Percentiles rank a stretch among this genome's conserved stretches.
phyloP scores from a whole-genome alignment of 2,888 invertebrate species.

The Ichneumon xanthorius region DNA sequence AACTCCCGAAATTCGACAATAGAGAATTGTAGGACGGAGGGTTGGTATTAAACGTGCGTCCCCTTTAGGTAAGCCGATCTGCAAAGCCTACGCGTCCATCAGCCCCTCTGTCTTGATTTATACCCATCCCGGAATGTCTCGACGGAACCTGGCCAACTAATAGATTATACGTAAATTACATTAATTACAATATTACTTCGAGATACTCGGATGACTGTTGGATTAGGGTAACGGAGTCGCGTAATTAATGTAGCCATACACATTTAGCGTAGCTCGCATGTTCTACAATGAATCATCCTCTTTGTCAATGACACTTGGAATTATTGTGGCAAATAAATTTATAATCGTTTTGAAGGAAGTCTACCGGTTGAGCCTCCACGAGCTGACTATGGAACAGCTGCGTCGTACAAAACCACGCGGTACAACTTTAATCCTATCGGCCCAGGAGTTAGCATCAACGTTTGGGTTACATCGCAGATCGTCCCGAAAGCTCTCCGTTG shows the following conservation, averaged over 20 bases:
- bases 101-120: constrained; percentile 30
- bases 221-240: not conserved
- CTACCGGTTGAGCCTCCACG: not conserved
- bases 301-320: not conserved
- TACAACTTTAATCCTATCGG: constrained; percentile 51
- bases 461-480: constrained; percentile 11
- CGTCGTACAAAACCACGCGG: constrained; percentile 46
- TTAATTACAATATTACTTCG: constrained; percentile 40
- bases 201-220: constrained; percentile 18
- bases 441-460: not conserved
- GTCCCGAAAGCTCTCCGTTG: constrained; percentile 33
- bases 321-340: not conserved
- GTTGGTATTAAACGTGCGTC: constrained; percentile 34
- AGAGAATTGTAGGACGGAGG: constrained; percentile 38
- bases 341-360: not conserved
- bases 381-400: constrained; percentile 6
- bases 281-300: not conserved
- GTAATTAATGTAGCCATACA: constrained; percentile 16
- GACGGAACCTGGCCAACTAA: constrained; percentile 26
- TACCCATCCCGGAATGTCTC: constrained; percentile 15
- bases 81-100: constrained; percentile 23
- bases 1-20: constrained; percentile 55
- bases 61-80: constrained; percentile 41
- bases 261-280: not conserved
- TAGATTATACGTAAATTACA: constrained; percentile 50